These are phyloP conservation scores for Gonatopus flavifemur DNA, from an alignment of 1,140 invertebrate species.

Conservation along the genomic window DNA sequence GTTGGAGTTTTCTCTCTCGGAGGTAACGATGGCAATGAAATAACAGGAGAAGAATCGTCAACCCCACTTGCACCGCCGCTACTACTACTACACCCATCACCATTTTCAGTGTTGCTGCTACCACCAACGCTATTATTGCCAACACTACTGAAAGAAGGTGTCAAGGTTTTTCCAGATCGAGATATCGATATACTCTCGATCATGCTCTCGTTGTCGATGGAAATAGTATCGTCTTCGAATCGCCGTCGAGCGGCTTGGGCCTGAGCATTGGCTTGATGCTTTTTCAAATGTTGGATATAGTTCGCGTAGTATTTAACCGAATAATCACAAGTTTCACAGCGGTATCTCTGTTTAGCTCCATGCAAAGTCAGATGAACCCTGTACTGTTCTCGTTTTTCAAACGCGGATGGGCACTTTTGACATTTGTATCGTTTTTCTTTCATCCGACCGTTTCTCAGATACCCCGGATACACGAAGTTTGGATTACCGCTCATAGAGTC, in stretches of 20 bases:
- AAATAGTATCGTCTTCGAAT: slow-evolving; percentile 48
- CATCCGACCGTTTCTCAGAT: slow-evolving; percentile 71
- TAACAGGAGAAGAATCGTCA: too few species aligned
- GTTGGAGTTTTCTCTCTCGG: slow-evolving; percentile 24
- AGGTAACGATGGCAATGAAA: neutral
- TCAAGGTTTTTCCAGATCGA: slow-evolving; percentile 55
- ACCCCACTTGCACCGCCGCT: too few species aligned
- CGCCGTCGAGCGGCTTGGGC: slow-evolving; percentile 63
- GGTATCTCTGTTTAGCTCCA: slow-evolving; percentile 80
- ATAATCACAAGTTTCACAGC: slow-evolving; percentile 85
- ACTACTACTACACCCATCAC: too few species aligned
- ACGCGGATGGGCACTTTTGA: slow-evolving; percentile 84
- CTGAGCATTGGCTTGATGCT: slow-evolving; percentile 73
- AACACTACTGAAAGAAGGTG: too few species aligned
- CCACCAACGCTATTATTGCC: too few species aligned
- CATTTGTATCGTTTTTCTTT: slow-evolving; percentile 82
- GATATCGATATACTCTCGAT: slow-evolving; percentile 11
- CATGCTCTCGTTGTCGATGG: slow-evolving; percentile 42
- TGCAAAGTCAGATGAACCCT: slow-evolving; percentile 81
- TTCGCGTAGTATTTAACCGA: slow-evolving; percentile 85
- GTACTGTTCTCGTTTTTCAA: slow-evolving; percentile 84
- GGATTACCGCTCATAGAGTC: slow-evolving; percentile 72
- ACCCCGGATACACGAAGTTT: slow-evolving; percentile 75
- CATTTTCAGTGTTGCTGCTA: too few species aligned
- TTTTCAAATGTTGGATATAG: slow-evolving; percentile 76